A percentile compares a stretch with the other conserved stretches of the same genome.
Conservation (phyloP, 1,140 invertebrate species). For the Galleria mellonella region DNA sequence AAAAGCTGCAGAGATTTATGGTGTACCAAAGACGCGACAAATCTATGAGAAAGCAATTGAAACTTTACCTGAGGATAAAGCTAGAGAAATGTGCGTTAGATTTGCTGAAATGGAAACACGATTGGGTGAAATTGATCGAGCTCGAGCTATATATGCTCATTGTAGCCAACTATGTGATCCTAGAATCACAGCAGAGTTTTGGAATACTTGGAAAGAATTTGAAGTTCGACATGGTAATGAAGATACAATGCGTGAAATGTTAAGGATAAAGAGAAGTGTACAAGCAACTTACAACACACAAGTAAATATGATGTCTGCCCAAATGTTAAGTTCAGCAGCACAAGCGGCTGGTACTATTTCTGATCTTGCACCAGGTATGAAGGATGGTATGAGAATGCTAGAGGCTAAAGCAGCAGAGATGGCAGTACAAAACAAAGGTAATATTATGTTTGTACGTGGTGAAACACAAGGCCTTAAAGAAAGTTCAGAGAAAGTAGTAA, state of each 20-base stretch:
- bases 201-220: constrained; percentile 99
- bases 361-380: constrained; percentile 80
- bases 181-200: constrained; percentile 93
- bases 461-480: constrained; percentile 88
- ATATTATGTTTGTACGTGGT: constrained; percentile 90
- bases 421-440: constrained; percentile 74
- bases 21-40: constrained; percentile 95
- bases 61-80: constrained; percentile 90
- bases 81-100: constrained; percentile 96
- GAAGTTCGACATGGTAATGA: constrained; percentile 99
- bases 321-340: constrained; percentile 89
- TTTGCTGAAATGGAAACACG: constrained; percentile 99
- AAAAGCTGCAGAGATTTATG: constrained; percentile 97
- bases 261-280: constrained; percentile 97
- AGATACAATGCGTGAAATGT: constrained; percentile 99
- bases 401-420: constrained; percentile 88
- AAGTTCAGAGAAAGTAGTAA: constrained; percentile 81
- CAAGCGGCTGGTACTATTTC: constrained; percentile 78
- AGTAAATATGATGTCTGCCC: constrained; percentile 98
- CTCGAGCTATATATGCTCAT: constrained; percentile 97
- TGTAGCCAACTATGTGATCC: constrained; percentile 99
- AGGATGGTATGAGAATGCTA: constrained; percentile 91
- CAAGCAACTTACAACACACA: constrained; percentile 98
- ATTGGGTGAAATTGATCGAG: constrained; percentile 97
- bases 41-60: constrained; percentile 99